A percentile compares a stretch with the other conserved stretches of the same genome.
Conservation (phyloP, 2,888 invertebrate genomes). For the Cancer borealis region DNA sequence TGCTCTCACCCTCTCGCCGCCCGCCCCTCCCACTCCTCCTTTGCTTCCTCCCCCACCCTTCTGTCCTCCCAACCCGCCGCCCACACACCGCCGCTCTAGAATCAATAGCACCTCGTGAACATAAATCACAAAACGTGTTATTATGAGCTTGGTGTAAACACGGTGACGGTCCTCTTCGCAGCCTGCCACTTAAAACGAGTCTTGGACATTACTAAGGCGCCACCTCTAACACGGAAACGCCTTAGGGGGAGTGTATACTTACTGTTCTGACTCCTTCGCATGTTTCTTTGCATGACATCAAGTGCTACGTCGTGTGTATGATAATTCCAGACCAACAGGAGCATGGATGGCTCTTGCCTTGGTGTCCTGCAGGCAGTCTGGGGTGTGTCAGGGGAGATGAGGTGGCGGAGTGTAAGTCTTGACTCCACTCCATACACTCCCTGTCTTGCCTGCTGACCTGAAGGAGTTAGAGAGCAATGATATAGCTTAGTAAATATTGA, state of each 20-base stretch:
- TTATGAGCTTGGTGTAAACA: slow-evolving; percentile 1
- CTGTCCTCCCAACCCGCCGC: neutral
- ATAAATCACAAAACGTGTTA: neutral
- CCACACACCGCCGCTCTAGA: slow-evolving; percentile 6
- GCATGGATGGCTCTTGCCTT: neutral
- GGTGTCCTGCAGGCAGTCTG: neutral
- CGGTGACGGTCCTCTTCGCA: neutral
- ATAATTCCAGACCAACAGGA: neutral
- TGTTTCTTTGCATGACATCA: neutral
- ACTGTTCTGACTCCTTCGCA: neutral
- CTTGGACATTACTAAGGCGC: neutral
- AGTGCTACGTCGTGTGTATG: neutral
- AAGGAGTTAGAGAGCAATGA: neutral
- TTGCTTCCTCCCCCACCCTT: neutral
- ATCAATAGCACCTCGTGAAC: slow-evolving; percentile 1
- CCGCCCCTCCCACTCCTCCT: slow-evolving; percentile 1
- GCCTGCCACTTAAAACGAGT: neutral
- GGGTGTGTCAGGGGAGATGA: neutral
- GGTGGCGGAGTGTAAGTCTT: neutral
- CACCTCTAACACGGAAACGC: neutral
- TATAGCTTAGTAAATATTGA: neutral
- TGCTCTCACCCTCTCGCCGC: neutral
- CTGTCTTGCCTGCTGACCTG: neutral
- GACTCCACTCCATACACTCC: neutral
- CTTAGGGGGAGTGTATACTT: neutral